A percentile compares a stretch with the other conserved stretches of the same genome.
These are phyloP conservation scores for Bombus ignitus DNA, from an alignment of 1,140 invertebrate species.

Conservation along the genomic window DNA sequence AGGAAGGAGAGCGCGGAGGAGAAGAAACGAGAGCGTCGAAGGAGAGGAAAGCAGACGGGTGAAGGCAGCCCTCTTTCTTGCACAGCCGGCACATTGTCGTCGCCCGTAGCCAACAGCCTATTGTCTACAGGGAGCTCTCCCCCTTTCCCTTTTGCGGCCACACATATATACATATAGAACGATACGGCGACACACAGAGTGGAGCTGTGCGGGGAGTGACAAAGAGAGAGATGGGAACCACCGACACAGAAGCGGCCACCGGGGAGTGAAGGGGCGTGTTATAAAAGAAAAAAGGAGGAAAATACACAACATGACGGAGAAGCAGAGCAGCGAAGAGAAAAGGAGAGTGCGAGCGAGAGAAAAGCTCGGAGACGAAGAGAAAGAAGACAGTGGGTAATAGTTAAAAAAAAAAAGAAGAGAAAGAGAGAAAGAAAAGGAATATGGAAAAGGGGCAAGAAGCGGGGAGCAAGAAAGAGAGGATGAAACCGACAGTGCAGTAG, in stretches of 20 bases:
- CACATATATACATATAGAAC: constrained; percentile 42
- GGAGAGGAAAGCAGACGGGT: constrained; percentile 46
- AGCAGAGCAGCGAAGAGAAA: constrained; percentile 21
- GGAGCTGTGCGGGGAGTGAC: constrained; percentile 26
- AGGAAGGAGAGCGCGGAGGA: constrained; percentile 43
- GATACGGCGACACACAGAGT: constrained; percentile 56
- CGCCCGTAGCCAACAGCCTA: constrained; percentile 77
- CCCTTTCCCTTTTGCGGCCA: constrained; percentile 67
- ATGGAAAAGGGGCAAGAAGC: not conserved
- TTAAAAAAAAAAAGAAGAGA: not conserved
- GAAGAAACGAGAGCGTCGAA: constrained; percentile 46
- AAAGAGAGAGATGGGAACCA: constrained; percentile 39
- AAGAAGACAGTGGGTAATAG: constrained; percentile 26
- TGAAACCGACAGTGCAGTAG: not conserved
- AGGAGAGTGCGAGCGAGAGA: not conserved
- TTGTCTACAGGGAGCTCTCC: constrained; percentile 72
- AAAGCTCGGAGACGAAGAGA: constrained; percentile 1
- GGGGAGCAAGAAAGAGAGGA: not conserved
- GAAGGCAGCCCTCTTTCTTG: constrained; percentile 56
- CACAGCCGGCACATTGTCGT: constrained; percentile 70
- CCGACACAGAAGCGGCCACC: constrained; percentile 29
- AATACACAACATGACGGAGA: constrained; percentile 44
- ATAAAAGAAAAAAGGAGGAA: constrained; percentile 52
- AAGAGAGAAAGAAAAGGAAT: not conserved
- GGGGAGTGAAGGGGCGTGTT: constrained; percentile 35